Evolutionary conservation across 2,797 vertebrate species (phyloP).

Genomic region (Ptychadena robeensis): DNA sequence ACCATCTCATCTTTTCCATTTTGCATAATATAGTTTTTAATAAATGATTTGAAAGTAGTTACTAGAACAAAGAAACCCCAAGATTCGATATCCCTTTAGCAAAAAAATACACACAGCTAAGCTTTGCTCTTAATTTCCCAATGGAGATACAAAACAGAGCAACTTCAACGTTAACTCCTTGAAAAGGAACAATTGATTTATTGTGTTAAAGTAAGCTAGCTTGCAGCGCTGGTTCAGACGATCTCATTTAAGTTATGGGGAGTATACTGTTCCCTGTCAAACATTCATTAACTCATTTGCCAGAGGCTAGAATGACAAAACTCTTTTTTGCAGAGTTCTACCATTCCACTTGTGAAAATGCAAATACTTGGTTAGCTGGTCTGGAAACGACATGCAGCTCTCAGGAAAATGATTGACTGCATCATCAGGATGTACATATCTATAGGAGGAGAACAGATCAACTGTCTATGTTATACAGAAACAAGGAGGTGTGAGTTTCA

Average conservation of each 20-base stretch:
- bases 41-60: neutral
- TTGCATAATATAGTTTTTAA: slow-evolving; percentile 32
- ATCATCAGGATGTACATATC: neutral
- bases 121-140: slow-evolving; percentile 54
- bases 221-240: slow-evolving; percentile 27
- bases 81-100: slow-evolving; percentile 18
- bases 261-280: slow-evolving; percentile 46
- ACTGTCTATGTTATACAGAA: slow-evolving; percentile 1
- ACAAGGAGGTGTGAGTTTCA: neutral
- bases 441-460: neutral
- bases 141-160: slow-evolving; percentile 45
- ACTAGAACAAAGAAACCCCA: neutral
- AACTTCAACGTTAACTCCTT: slow-evolving; percentile 47
- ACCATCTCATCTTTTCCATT: slow-evolving; percentile 8
- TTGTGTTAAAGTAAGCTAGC: slow-evolving; percentile 46
- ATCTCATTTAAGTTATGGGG: slow-evolving; percentile 41
- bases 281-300: slow-evolving; percentile 53
- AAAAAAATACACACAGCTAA: neutral
- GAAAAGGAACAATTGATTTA: slow-evolving; percentile 59
- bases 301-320: slow-evolving; percentile 37
- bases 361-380: slow-evolving; percentile 10
- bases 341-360: slow-evolving; percentile 12
- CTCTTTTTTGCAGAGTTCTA: slow-evolving; percentile 9
- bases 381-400: neutral
- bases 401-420: slow-evolving; percentile 8